Evolutionary conservation across 2,113 vertebrate genomes (phyloP), one percentile per base, ranked within the genome.

Genomic region (Capreolus pygargus): DNA sequence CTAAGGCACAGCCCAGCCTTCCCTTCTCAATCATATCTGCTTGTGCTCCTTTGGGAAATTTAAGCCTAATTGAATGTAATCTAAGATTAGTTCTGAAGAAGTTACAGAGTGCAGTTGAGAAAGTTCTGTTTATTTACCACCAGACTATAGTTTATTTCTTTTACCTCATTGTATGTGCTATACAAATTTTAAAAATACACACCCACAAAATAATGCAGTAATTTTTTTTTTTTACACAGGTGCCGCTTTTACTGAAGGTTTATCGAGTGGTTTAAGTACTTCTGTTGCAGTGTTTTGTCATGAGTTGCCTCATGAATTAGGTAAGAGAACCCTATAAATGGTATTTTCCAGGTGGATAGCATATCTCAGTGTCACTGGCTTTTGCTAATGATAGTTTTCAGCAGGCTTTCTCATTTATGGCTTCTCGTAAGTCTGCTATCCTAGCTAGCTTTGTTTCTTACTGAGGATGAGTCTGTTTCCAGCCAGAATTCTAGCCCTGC

Each of bases 241-340:
- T 8, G 99, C 99, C 54, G 99, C 99, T 23, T 99, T 99, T 98
- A 99, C 99, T 6, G 99, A 99, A 98, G 99, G 99, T 5, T 98
- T 99, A 86, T 99, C 99, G 57, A 99, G 99, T 93, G 99, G 99
- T 10, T 99, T 99, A 93, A 99, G 99, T 95, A 99, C 99, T 4
- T 99, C 99, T 36, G 99, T 99, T 76, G 99, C 99, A 30, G 99
- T 99, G 9, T 99, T 99, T 98, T 99, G 99, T 93, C 99, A 99
- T 84, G 99, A 99, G 98, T 98, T 99, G 92, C 99, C 99, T 95
- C 99, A 99, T 81, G 99, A 99, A 88, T 96, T 99, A 86, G 99
- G 99, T 99, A 99, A 99, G 99, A 78, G n/a, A 85, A 60, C 27
- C 16, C 50, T 17, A 23, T 47, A 78, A 67, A 79, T 3, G 11